Conservation (phyloP, 2,113 vertebrate species). For the Meles meles region DNA sequence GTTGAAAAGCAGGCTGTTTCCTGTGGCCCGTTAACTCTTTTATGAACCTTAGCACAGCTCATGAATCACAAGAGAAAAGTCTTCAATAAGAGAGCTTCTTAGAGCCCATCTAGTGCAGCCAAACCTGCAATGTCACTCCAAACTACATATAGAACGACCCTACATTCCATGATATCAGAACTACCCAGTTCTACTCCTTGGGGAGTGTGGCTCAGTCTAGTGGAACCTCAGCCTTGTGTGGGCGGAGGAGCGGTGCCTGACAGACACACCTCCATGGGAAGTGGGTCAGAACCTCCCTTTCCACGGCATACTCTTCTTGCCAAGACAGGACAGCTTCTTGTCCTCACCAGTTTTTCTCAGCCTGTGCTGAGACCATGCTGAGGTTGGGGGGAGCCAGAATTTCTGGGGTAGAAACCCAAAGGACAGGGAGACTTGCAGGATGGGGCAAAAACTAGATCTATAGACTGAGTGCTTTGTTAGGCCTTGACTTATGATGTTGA, state of each 20-base stretch:
- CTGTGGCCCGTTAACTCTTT: background rate
- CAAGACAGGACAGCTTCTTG: background rate
- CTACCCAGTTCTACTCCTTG: background rate
- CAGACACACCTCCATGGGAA: background rate
- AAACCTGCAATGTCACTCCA: background rate
- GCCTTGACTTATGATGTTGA: background rate
- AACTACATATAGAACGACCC: background rate
- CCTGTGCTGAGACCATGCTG: background rate
- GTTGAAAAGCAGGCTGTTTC: background rate
- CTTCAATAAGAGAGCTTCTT: background rate
- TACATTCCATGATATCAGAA: background rate
- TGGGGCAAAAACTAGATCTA: background rate
- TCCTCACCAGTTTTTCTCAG: background rate
- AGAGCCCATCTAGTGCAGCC: background rate
- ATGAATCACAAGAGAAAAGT: background rate
- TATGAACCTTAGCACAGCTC: background rate
- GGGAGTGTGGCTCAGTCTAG: rapidly evolving
- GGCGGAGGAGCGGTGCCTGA: background rate
- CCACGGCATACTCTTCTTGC: background rate
- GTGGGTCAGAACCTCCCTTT: background rate
- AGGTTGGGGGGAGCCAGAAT: background rate
- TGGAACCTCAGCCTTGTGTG: background rate
- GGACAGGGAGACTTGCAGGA: background rate
- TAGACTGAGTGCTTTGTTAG: background rate
- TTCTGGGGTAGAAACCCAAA: background rate